Conservation (phyloP, 2,113 vertebrate species). For the Axis porcinus region DNA sequence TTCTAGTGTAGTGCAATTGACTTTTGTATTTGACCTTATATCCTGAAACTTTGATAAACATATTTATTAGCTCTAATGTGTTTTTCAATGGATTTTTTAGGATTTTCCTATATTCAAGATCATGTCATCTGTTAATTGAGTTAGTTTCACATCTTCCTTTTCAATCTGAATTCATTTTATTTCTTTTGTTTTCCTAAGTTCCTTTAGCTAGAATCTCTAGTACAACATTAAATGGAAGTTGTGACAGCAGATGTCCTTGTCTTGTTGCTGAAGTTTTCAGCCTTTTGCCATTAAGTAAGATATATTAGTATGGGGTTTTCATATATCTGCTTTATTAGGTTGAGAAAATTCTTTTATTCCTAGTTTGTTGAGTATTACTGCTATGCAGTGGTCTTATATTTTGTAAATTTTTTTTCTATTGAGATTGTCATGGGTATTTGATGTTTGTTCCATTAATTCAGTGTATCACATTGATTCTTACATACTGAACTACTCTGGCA, state of each 20-base stretch:
- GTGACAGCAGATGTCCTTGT: background rate
- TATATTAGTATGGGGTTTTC: background rate
- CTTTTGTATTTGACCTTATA: background rate
- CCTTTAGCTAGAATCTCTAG: background rate
- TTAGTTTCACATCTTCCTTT: background rate
- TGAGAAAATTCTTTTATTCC: background rate
- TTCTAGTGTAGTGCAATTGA: background rate
- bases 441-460: background rate
- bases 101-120: background rate
- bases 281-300: background rate
- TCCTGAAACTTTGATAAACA: background rate
- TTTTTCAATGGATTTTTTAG: background rate
- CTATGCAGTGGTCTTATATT: background rate
- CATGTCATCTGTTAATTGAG: background rate
- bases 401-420: background rate
- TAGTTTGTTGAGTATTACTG: background rate
- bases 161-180: background rate
- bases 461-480: background rate
- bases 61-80: background rate
- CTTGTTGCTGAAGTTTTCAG: background rate
- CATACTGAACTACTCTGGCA: background rate
- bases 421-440: background rate
- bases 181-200: background rate
- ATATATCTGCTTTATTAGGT: background rate
- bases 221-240: background rate